Evolutionary conservation across 1,140 invertebrate genomes (phyloP).

Genomic region (Coelopa frigida): DNA sequence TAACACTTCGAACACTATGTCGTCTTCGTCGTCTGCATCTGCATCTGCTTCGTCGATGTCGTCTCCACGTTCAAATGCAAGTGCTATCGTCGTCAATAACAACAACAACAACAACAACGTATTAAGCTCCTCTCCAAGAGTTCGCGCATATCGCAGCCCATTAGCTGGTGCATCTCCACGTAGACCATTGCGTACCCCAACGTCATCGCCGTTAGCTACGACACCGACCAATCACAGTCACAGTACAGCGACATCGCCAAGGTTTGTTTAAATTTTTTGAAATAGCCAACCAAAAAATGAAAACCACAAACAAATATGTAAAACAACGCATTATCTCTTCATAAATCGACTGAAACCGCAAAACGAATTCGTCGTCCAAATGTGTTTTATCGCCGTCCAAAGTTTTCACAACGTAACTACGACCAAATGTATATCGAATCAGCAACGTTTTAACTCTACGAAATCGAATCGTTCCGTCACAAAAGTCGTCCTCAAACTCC

Average conservation of each 20-base stretch:
- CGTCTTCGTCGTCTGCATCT: neutral
- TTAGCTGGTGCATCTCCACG: slow-evolving; percentile 22
- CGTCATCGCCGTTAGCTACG: slow-evolving; percentile 39
- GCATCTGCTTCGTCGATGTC: slow-evolving; percentile 6
- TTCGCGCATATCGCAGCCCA: slow-evolving; percentile 20
- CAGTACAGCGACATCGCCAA: slow-evolving; percentile 30
- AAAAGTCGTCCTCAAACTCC: too few relatives aligned
- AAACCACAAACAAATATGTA: neutral
- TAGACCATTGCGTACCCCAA: slow-evolving; percentile 36
- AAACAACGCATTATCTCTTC: too few relatives aligned
- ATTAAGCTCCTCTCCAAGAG: slow-evolving; percentile 19
- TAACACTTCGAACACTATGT: neutral
- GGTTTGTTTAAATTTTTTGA: slow-evolving; percentile 40
- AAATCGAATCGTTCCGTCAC: too few relatives aligned
- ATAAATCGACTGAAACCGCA: too few relatives aligned
- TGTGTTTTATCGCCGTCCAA: too few relatives aligned
- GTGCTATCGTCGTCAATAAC: slow-evolving; percentile 10
- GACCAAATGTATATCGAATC: too few relatives aligned
- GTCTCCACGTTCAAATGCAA: slow-evolving; percentile 16
- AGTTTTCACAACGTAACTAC: too few relatives aligned
- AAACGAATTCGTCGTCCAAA: too few relatives aligned
- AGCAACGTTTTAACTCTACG: too few relatives aligned
- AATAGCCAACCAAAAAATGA: slow-evolving; percentile 8
- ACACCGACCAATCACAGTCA: slow-evolving; percentile 25
- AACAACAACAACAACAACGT: slow-evolving; percentile 26